Evolutionary conservation across 2,797 vertebrate genomes (phyloP).

Genomic region (Neosilurus mollespiculum): DNA sequence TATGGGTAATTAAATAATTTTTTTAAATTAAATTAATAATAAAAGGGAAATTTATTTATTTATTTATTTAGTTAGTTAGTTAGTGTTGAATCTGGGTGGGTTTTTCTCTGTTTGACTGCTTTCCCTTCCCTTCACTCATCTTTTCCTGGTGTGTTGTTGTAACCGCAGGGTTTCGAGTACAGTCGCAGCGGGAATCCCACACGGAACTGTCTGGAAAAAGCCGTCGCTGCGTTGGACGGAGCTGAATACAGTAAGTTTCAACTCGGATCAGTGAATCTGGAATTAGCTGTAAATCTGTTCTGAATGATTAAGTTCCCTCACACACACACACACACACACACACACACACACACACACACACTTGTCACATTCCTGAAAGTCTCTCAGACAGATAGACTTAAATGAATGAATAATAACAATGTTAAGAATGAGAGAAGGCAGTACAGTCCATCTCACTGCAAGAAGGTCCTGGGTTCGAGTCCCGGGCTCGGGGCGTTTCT

Average conservation of each 20-base stretch:
- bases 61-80: too few relatives aligned
- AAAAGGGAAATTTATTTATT: too few relatives aligned
- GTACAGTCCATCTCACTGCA: too few relatives aligned
- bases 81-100: not conserved
- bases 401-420: not conserved
- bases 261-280: too few relatives aligned
- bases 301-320: not conserved
- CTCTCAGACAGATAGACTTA: not conserved
- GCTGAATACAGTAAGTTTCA: constrained; percentile 85
- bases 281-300: not conserved
- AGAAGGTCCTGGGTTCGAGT: too few relatives aligned
- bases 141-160: constrained; percentile 14
- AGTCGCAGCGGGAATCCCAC: constrained; percentile 93
- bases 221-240: constrained; percentile 85
- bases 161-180: constrained; percentile 85
- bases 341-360: not conserved
- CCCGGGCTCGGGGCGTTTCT: too few relatives aligned
- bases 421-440: too few relatives aligned
- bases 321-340: not conserved
- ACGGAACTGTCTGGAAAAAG: constrained; percentile 86
- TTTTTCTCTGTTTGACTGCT: constrained; percentile 11
- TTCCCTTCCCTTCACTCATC: not conserved
- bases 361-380: not conserved
- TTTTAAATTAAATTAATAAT: too few relatives aligned
- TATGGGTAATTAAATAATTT: too few relatives aligned